phyloP scores from a whole-genome alignment of 1,140 invertebrate genomes.

The Papilio glaucus region DNA sequence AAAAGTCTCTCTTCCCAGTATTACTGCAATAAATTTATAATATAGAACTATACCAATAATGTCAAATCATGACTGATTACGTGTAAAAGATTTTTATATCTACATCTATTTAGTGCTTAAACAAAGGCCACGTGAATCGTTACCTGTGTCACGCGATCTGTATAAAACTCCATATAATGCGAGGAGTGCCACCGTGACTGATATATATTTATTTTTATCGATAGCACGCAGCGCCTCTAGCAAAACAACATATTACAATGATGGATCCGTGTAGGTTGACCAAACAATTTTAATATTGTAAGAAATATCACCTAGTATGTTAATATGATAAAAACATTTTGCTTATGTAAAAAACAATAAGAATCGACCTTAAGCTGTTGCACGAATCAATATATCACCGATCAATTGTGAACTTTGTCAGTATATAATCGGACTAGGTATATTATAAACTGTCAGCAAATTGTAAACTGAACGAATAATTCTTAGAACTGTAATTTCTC shows the following conservation, averaged over 20 bases:
- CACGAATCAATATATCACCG: too few relatives aligned
- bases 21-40: background rate
- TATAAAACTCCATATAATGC: conserved; percentile 6
- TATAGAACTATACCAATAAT: background rate
- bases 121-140: conserved; percentile 29
- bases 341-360: too few relatives aligned
- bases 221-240: conserved; percentile 3
- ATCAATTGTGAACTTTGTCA: too few relatives aligned
- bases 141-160: background rate
- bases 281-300: too few relatives aligned
- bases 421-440: too few relatives aligned
- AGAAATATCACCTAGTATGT: too few relatives aligned
- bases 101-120: background rate
- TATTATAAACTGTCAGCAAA: too few relatives aligned
- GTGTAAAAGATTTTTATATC: conserved; percentile 23
- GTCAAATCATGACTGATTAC: background rate
- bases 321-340: too few relatives aligned
- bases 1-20: too few relatives aligned
- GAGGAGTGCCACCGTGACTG: background rate
- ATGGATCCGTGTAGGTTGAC: conserved; percentile 5
- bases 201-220: conserved; percentile 17
- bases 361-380: too few relatives aligned
- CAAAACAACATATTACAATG: conserved; percentile 7
- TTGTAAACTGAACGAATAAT: too few relatives aligned
- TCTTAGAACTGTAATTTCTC: too few relatives aligned